Evolutionary conservation across 2,113 vertebrate species (phyloP), one percentile per base, ranked within the genome.

Genomic region (Prunella himalayana): DNA sequence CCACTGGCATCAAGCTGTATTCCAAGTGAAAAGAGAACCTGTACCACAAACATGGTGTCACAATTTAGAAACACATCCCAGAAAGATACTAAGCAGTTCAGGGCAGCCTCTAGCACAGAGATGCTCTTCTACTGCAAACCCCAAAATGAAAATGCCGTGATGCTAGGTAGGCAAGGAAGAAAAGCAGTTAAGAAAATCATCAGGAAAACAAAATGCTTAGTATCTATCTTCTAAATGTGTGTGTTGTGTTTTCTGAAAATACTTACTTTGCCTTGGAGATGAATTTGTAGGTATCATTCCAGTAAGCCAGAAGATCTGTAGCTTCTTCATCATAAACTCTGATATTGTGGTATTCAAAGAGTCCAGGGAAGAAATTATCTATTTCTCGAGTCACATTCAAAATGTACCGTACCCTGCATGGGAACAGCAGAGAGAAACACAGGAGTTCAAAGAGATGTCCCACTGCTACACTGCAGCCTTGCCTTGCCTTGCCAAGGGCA

Each of bases 281-380:
- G 98, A 99, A 99, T 97, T 99, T 99, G 98, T 98, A 99, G 39
- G 99, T 99, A 59, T 99, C 99, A 53, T 99, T 99, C 99, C 99
- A 99, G 96, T 99, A 99, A 83, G 99, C 99, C 97, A 99, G 97
- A 83, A 99, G 98, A 97, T 99, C 99, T 13, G 99, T 99, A 90
- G 99, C 99, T 97, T 99, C 99, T 96, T 99, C 99, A 31, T 99
- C 99, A 41, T 99, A 99, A 31, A 99, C 99, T 6, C 99, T 96
- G 94, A 99, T 99, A 90, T 99, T 99, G 95, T 99, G 99, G 95
- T 99, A 99, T 68, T 99, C 99, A 2, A 99, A 99, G 88, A 98
- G 96, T 13, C 99, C 99, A 1, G 99, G 99, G 96, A 99, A 99
- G 97, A 99, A 99, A 97, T 99, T 99, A 97, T 99, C 99, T 54